Conservation (phyloP, 2,888 invertebrate genomes). For the Mylabris sibirica region DNA sequence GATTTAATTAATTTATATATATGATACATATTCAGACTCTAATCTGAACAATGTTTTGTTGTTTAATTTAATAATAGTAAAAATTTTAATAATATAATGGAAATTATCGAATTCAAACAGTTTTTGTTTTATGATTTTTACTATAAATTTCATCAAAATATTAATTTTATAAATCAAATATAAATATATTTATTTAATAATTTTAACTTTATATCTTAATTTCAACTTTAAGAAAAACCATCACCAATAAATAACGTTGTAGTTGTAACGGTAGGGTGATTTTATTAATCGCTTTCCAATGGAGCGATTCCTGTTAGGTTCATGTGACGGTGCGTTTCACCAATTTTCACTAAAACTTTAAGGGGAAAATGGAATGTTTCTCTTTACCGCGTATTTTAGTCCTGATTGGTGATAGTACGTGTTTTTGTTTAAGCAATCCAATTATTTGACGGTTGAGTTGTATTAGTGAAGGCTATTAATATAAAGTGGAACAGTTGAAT, state of each 20-base stretch:
- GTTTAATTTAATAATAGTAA: background rate
- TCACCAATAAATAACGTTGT: background rate
- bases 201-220: background rate
- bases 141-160: background rate
- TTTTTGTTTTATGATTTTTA: background rate
- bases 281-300: constrained; percentile 10
- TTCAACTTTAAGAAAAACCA: background rate
- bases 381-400: constrained; percentile 32
- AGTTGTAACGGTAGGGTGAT: background rate
- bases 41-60: background rate
- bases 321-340: constrained; percentile 1
- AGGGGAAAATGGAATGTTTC: constrained; percentile 21
- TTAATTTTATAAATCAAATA: constrained; percentile 3
- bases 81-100: background rate
- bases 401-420: constrained; percentile 40
- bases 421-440: constrained; percentile 47
- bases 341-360: constrained; percentile 27
- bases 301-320: background rate
- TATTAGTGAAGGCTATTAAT: constrained; percentile 33
- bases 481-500: constrained; percentile 35
- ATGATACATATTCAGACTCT: background rate
- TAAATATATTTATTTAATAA: no score
- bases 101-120: background rate
- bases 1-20: background rate
- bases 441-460: constrained; percentile 44